A percentile compares a stretch with the other conserved stretches of the same genome.
phyloP scores from a whole-genome alignment of 2,113 vertebrate species.

The Glareola pratincola region DNA sequence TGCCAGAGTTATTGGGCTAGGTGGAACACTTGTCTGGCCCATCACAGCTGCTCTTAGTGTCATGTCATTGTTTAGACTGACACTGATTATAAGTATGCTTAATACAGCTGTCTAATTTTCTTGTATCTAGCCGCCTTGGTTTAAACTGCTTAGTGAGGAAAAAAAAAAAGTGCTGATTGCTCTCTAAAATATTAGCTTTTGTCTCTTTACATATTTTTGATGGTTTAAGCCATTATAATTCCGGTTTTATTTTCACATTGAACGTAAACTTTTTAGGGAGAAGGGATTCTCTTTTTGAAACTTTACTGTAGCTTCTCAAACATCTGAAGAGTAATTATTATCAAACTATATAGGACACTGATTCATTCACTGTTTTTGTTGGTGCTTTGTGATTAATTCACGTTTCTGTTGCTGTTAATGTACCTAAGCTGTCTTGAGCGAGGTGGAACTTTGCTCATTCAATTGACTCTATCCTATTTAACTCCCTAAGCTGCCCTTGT shows the following conservation, averaged over 20 bases:
- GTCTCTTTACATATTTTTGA: background rate
- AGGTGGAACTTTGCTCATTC: background rate
- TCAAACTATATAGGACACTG: background rate
- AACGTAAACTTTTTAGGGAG: background rate
- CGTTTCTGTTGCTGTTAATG: background rate
- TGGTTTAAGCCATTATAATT: background rate
- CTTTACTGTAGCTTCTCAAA: background rate
- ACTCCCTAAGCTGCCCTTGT: background rate
- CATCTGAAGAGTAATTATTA: background rate
- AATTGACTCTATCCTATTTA: rapidly evolving
- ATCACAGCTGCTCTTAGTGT: background rate
- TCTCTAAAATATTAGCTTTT: background rate
- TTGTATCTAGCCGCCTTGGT: background rate
- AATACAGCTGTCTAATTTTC: background rate
- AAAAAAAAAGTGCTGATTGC: background rate
- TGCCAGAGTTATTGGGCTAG: background rate
- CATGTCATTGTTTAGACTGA: background rate
- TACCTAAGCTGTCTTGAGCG: background rate
- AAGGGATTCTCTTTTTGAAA: background rate
- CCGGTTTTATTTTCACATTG: background rate
- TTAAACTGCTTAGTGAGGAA: background rate
- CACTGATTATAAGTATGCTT: background rate
- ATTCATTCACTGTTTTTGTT: background rate
- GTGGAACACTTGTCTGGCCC: background rate
- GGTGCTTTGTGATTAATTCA: background rate